Evolutionary conservation across 2,888 invertebrate genomes (phyloP).

Genomic region (Sesia apiformis): DNA sequence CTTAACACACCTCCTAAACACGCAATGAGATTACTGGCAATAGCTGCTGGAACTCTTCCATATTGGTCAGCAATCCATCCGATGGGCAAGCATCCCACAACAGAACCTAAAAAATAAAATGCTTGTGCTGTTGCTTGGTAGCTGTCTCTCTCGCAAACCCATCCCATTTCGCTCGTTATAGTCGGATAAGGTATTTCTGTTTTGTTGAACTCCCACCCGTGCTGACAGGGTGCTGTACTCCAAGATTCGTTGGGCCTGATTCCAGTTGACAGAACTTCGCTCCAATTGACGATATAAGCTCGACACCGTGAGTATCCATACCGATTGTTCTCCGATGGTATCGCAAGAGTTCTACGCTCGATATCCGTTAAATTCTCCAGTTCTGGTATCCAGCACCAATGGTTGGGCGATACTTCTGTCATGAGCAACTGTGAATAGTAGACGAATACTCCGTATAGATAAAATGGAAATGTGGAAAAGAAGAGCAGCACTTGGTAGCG

Average conservation of each 20-base stretch:
- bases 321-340: constrained; percentile 3
- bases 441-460: constrained; percentile 6
- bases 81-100: constrained; percentile 6
- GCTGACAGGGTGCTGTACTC: constrained; percentile 2
- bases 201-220: constrained; percentile 10
- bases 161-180: constrained; percentile 6
- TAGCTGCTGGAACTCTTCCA: constrained; percentile 7
- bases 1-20: constrained; percentile 5
- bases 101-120: constrained; percentile 8
- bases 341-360: constrained; percentile 6
- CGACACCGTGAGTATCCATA: constrained; percentile 5
- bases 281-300: constrained; percentile 8
- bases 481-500: constrained; percentile 6
- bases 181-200: constrained; percentile 9
- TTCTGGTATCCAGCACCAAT: constrained; percentile 11
- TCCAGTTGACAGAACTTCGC: constrained; percentile 1
- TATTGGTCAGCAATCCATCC: constrained; percentile 8
- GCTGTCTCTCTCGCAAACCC: constrained; percentile 9
- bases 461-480: constrained; percentile 6
- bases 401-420: constrained; percentile 5
- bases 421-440: constrained; percentile 8
- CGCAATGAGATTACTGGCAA: constrained; percentile 6
- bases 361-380: constrained; percentile 6
- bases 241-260: neutral
- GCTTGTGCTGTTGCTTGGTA: constrained; percentile 10